Evolutionary conservation across 2,888 invertebrate species (phyloP).

Genomic region (Melinaea menophilus): DNA sequence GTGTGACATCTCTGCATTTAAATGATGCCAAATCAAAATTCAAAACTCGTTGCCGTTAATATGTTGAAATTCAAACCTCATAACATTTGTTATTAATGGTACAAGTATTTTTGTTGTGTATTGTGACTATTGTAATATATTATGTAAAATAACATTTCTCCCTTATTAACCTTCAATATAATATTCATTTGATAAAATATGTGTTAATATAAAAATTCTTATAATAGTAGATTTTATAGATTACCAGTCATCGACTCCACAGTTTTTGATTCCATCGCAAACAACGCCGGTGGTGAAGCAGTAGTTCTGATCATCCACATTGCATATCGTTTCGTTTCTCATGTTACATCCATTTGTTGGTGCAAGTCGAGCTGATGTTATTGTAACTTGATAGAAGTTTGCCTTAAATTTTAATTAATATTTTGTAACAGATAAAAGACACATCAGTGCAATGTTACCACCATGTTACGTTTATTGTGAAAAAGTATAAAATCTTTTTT

Average conservation of each 20-base stretch:
- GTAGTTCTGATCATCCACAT: slow-evolving; percentile 38
- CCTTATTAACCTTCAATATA: too few species aligned
- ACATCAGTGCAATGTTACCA: neutral
- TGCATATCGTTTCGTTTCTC: slow-evolving; percentile 53
- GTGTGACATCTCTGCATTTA: too few species aligned
- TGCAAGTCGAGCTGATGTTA: slow-evolving; percentile 55
- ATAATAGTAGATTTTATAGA: neutral
- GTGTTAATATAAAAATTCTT: neutral
- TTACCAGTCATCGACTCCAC: slow-evolving; percentile 63
- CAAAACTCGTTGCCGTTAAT: too few species aligned
- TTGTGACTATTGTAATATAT: too few species aligned
- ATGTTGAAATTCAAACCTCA: too few species aligned
- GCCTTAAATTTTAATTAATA: slow-evolving; percentile 43
- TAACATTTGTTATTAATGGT: too few species aligned
- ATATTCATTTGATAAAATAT: neutral
- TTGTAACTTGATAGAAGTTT: slow-evolving; percentile 60
- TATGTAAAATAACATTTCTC: too few species aligned
- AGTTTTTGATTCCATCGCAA: slow-evolving; percentile 69
- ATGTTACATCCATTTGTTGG: slow-evolving; percentile 40
- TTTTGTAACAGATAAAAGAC: neutral
- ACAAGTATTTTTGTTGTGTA: too few species aligned
- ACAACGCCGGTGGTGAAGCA: slow-evolving; percentile 66
- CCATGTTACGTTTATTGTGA: too few species aligned
- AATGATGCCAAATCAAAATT: too few species aligned
- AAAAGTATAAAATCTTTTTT: too few species aligned